Base-by-base conservation (phyloP, 1,140 invertebrate genomes). In the Harpegnathos saltator region DNA sequence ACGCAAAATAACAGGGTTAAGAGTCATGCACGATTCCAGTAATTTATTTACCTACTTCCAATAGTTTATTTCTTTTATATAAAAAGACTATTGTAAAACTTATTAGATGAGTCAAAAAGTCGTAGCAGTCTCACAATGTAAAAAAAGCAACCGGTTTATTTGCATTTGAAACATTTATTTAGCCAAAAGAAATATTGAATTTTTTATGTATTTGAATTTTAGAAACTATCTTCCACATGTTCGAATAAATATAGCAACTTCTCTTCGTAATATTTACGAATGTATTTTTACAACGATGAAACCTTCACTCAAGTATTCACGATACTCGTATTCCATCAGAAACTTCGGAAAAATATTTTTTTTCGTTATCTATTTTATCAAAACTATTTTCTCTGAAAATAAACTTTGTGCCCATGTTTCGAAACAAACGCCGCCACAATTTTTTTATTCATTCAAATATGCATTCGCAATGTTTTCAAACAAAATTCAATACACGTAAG, bases 51-150 rank as follows among this genome's bases (percentile, higher is more conserved):
- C 38, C 33, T n/a, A 24, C 3, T 17, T 5, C 11, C 3, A 50
- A 73, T 59, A 19, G 59, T 26, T n/a, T 14, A 73, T 59, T 22
- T 44, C 4, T 59, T 73, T 58, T 72, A n/a, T n/a, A 29, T 56
- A 33, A 29, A 11, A 74, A 14, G 61, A 61, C 0, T 22, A 19
- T 33, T 33, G 33, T 9, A 44, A 44, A 5, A 44, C 38, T 44
- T 44, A 44, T 44, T 44, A 9, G 38, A 44, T 9, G 38, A 44
- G 38, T 44, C 4, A 44, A 44, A 44, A 44, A 44, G 38, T 44
- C 11, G 3, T 9, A 9, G 38, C 38, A 44, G 38, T 44, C 1
- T 44, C 9, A 9, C 38, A 44, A 44, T 44, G 11, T 44, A 44
- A 44, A 44, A n/a, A n/a, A n/a, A n/a, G n/a, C 38, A 9, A 44